Evolutionary conservation across 2,113 vertebrate genomes (phyloP).

Genomic region (Nothoprocta perdicaria): DNA sequence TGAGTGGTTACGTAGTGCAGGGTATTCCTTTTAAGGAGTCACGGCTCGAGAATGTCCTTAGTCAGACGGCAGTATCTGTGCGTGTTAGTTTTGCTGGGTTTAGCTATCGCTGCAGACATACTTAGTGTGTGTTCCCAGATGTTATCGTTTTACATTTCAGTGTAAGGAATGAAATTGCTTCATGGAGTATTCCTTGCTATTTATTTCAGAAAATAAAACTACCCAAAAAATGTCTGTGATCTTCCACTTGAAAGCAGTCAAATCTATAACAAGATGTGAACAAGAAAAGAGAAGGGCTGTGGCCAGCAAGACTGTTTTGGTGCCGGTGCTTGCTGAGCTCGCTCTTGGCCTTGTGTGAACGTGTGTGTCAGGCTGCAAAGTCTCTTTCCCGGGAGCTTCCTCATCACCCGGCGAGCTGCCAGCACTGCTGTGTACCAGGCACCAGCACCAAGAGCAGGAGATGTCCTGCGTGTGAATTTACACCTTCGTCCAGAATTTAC

Average conservation of each 20-base stretch:
- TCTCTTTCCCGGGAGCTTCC: not conserved
- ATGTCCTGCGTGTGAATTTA: not conserved
- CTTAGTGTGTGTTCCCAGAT: not conserved
- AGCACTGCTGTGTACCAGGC: not conserved
- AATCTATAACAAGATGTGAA: not conserved
- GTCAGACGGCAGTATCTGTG: not conserved
- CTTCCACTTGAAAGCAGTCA: not conserved
- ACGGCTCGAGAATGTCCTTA: not conserved
- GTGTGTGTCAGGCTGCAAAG: rapidly evolving
- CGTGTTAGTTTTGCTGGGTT: not conserved
- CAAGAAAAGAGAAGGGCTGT: not conserved
- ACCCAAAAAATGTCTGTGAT: not conserved
- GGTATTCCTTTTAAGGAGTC: slow-evolving; percentile 20
- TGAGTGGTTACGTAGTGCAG: not conserved
- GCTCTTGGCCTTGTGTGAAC: rapidly evolving
- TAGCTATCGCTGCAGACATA: not conserved
- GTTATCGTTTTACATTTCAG: not conserved
- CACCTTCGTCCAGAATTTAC: not conserved
- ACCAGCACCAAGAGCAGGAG: not conserved
- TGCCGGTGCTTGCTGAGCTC: not conserved
- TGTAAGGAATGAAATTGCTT: not conserved
- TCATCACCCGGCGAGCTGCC: not conserved
- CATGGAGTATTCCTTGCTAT: not conserved
- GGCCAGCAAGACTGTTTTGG: not conserved
- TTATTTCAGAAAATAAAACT: not conserved